These are phyloP conservation scores for Hucho hucho DNA, from an alignment of 2,113 vertebrate genomes.

Conservation along the genomic window DNA sequence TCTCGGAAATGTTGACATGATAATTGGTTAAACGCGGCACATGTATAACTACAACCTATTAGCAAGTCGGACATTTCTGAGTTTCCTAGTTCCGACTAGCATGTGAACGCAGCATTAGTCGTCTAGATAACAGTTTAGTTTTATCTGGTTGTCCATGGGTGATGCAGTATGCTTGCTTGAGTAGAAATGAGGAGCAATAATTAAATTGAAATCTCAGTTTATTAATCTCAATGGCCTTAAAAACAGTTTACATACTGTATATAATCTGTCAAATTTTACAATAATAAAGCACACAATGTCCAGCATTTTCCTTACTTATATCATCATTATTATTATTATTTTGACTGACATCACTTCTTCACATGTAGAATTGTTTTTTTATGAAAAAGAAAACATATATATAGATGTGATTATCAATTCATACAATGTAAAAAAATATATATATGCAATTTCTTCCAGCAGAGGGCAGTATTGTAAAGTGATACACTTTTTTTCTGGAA, in stretches of 20 bases:
- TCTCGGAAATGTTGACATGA: too few species aligned
- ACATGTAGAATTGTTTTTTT: constrained; percentile 29
- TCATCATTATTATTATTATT: constrained; percentile 16
- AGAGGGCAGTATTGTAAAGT: constrained; percentile 2
- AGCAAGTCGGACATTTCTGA: too few species aligned
- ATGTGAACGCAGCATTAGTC: too few species aligned
- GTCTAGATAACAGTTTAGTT: too few species aligned
- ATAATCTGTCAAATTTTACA: constrained; percentile 30
- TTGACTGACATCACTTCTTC: constrained; percentile 36
- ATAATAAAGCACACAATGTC: constrained; percentile 64
- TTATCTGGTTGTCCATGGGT: too few species aligned
- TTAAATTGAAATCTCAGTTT: background rate
- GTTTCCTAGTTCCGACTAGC: too few species aligned
- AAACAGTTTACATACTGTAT: constrained; percentile 23
- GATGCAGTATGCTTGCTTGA: too few species aligned
- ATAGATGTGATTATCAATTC: constrained; percentile 8
- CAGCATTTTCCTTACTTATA: constrained; percentile 62
- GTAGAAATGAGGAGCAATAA: background rate
- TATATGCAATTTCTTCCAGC: background rate
- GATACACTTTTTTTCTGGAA: too few species aligned
- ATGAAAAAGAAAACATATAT: background rate
- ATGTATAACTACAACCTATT: too few species aligned
- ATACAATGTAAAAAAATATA: constrained; percentile 18
- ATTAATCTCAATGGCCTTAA: constrained; percentile 17
- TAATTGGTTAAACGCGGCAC: too few species aligned